Conservation (phyloP, 1,140 invertebrate species). For the Matsumurasca onukii region DNA sequence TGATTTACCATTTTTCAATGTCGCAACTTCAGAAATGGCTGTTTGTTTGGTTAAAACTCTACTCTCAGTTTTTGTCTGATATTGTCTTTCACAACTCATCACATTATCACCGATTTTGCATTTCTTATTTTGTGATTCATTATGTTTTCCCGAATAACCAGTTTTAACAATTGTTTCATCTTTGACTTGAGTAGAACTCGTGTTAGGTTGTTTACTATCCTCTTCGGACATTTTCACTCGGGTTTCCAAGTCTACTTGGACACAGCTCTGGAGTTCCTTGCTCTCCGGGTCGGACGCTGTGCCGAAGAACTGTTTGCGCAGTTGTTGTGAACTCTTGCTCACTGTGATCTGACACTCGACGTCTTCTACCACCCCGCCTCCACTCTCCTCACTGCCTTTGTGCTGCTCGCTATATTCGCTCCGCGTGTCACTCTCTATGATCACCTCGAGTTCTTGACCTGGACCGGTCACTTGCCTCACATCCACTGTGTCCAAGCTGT, state of each 20-base stretch:
- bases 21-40: neutral
- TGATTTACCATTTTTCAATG: neutral
- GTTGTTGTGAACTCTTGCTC: slow-evolving; percentile 3
- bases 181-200: neutral
- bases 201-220: no score
- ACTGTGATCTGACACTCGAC: neutral
- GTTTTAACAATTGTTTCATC: neutral
- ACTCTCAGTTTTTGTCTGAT: neutral
- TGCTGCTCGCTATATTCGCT: slow-evolving; percentile 18
- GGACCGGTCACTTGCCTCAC: neutral
- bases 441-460: slow-evolving; percentile 30
- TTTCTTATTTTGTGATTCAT: neutral
- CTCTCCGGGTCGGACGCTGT: neutral
- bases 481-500: slow-evolving; percentile 9
- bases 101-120: neutral
- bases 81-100: neutral
- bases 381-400: neutral
- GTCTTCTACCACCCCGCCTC: neutral
- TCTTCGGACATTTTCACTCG: no score
- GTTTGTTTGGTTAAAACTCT: neutral
- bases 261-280: no score
- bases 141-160: neutral
- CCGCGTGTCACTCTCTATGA: slow-evolving; percentile 26
- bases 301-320: slow-evolving; percentile 18
- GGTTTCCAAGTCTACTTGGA: no score